Evolutionary conservation across 2,113 vertebrate species (phyloP).

Genomic region (Leiothrix lutea): DNA sequence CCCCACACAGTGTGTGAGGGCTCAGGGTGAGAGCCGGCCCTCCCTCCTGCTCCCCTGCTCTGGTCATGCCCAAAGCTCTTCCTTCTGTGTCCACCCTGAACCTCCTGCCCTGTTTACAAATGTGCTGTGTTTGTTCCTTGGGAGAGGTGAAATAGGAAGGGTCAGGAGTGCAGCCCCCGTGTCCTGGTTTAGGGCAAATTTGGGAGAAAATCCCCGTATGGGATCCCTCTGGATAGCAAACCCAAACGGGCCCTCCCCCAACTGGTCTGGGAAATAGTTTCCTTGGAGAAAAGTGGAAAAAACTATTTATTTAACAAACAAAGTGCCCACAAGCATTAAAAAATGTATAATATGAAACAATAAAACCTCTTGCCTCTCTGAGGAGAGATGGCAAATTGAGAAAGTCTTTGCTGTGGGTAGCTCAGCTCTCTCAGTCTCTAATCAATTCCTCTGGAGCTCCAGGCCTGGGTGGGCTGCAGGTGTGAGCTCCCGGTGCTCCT

Average conservation of each 20-base stretch:
- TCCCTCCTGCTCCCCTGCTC: not conserved
- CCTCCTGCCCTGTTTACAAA: not conserved
- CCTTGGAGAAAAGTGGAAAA: not conserved
- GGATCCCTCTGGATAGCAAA: not conserved
- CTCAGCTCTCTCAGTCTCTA: not conserved
- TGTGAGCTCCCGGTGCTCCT: not conserved
- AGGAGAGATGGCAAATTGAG: not conserved
- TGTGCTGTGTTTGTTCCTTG: not conserved
- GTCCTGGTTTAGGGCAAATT: not conserved
- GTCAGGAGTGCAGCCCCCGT: not conserved
- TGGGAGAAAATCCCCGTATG: not conserved
- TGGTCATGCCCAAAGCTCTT: not conserved
- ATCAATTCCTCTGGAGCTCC: not conserved
- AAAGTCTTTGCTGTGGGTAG: not conserved
- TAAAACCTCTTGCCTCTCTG: not conserved
- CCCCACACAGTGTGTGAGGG: constrained; percentile 49
- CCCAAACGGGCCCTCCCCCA: not conserved
- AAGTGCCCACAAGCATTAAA: not conserved
- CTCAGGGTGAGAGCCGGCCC: constrained; percentile 49
- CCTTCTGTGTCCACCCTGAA: rapidly evolving
- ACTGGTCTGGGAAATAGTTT: not conserved
- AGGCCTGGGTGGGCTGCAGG: not conserved
- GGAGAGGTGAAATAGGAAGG: not conserved
- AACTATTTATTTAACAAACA: not conserved
- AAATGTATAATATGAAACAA: not conserved